These are phyloP conservation scores for Melinopterus prodromus DNA, from an alignment of 2,888 invertebrate genomes.

Conservation along the genomic window DNA sequence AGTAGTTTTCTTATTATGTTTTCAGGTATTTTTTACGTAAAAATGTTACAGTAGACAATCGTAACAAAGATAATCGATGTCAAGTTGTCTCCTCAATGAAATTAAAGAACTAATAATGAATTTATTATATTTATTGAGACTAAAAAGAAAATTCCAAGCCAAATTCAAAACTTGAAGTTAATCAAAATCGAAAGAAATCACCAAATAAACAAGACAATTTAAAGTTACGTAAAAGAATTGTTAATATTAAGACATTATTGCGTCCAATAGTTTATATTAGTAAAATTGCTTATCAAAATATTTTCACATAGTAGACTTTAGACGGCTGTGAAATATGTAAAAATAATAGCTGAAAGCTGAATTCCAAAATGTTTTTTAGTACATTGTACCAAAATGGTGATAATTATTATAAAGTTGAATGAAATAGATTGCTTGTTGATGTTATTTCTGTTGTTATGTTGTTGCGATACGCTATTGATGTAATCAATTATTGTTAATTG, in stretches of 20 bases:
- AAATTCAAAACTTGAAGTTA: neutral
- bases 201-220: too few species aligned
- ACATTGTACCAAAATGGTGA: neutral
- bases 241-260: neutral
- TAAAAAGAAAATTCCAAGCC: neutral
- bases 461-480: neutral
- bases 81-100: too few species aligned
- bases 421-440: neutral
- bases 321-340: slow-evolving; percentile 40
- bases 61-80: neutral
- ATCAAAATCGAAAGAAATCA: neutral
- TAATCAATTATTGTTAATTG: neutral
- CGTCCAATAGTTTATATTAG: neutral
- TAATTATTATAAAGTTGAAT: neutral
- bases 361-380: neutral
- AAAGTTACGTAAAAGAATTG: neutral
- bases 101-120: neutral
- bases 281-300: neutral
- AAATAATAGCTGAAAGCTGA: neutral
- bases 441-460: neutral
- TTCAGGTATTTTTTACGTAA: neutral
- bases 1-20: neutral
- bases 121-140: neutral
- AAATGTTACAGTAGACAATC: neutral
- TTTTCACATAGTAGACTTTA: slow-evolving; percentile 39